Evolutionary conservation across 2,113 vertebrate genomes (phyloP).

Genomic region (Leptobrachium leishanense): DNA sequence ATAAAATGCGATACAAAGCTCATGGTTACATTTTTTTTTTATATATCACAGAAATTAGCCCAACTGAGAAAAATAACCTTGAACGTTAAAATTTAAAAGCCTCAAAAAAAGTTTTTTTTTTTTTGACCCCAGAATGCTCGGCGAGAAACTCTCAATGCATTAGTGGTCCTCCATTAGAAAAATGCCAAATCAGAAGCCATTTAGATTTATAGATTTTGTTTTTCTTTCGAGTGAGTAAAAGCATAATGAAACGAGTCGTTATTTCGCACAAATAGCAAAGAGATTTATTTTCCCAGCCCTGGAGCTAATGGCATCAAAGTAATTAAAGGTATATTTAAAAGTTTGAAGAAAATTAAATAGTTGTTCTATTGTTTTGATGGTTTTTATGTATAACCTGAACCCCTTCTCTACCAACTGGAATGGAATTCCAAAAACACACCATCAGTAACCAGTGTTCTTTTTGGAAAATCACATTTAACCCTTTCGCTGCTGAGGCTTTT

Average conservation of each 20-base stretch:
- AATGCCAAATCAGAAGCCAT: conserved; percentile 3
- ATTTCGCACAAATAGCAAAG: conserved; percentile 10
- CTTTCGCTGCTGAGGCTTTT: too few relatives aligned
- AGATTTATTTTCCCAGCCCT: background rate
- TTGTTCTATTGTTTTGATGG: too few relatives aligned
- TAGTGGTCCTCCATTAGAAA: conserved; percentile 1
- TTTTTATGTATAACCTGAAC: too few relatives aligned
- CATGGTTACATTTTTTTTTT: background rate
- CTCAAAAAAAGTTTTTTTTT: background rate
- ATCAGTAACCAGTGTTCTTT: too few relatives aligned
- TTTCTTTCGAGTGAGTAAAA: background rate
- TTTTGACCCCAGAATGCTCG: background rate
- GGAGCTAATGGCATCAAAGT: conserved; percentile 13
- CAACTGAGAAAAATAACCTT: background rate
- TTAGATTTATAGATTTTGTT: conserved; percentile 14
- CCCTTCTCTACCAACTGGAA: too few relatives aligned
- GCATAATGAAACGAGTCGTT: conserved; percentile 3
- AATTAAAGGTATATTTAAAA: conserved; percentile 21
- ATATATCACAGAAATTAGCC: background rate
- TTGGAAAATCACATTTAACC: too few relatives aligned
- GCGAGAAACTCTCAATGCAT: background rate
- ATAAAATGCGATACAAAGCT: conserved; percentile 18
- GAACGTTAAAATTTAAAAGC: background rate
- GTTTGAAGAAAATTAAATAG: background rate
- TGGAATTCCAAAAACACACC: too few relatives aligned